Conservation (phyloP, 2,797 vertebrate genomes). For the Mus minutoides region DNA sequence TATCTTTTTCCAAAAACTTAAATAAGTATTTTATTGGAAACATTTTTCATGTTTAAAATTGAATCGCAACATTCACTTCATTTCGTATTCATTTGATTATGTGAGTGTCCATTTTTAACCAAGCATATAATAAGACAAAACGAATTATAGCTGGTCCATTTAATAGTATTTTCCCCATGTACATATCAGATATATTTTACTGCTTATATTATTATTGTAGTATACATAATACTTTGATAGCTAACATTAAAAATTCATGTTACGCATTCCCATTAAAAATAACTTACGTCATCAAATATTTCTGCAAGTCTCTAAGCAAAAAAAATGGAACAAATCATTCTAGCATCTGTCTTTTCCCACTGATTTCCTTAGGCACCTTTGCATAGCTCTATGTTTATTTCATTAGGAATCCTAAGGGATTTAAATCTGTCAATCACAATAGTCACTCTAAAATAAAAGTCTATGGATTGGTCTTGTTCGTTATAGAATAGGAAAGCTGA, state of each 20-base stretch:
- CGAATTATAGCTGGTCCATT: constrained; percentile 54
- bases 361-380: neutral
- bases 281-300: constrained; percentile 47
- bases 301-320: constrained; percentile 31
- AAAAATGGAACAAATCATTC: constrained; percentile 48
- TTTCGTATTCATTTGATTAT: constrained; percentile 71
- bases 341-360: neutral
- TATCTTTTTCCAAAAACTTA: constrained; percentile 45
- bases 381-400: constrained; percentile 55
- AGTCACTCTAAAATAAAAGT: neutral
- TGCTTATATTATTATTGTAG: neutral
- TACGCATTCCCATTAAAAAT: constrained; percentile 33
- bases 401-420: constrained; percentile 2
- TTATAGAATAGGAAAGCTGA: neutral
- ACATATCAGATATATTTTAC: constrained; percentile 60
- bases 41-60: constrained; percentile 72
- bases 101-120: constrained; percentile 71
- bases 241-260: constrained; percentile 48
- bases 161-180: constrained; percentile 51
- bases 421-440: neutral
- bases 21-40: constrained; percentile 73
- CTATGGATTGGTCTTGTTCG: neutral
- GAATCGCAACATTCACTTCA: constrained; percentile 59
- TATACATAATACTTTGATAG: constrained; percentile 48
- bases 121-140: constrained; percentile 69